Conservation (phyloP, 2,888 invertebrate genomes). For the Sphecodes monilicornis region DNA sequence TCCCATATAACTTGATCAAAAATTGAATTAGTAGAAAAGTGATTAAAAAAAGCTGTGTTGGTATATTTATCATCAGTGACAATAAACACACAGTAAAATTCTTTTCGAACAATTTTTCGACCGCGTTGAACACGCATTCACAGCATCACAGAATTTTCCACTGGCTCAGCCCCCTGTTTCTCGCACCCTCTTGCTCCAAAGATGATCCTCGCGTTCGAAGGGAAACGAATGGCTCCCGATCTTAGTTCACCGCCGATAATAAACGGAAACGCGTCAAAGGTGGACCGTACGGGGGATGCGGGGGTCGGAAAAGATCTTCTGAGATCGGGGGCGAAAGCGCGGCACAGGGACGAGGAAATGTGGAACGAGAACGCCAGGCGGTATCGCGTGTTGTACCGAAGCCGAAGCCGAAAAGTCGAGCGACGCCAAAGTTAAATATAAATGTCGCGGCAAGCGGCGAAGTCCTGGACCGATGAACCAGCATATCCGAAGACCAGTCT, state of each 20-base stretch:
- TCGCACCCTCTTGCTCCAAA: not conserved
- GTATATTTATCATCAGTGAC: no score
- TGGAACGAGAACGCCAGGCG: slow-evolving; percentile 47
- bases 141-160: not conserved
- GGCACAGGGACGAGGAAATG: slow-evolving; percentile 49
- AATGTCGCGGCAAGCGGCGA: slow-evolving; percentile 78
- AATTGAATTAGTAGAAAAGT: no score
- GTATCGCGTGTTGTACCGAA: slow-evolving; percentile 30
- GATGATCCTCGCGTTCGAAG: not conserved
- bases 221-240: not conserved
- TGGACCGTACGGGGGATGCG: not conserved
- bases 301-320: not conserved
- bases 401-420: slow-evolving; percentile 54
- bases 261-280: slow-evolving; percentile 38
- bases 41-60: no score
- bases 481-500: slow-evolving; percentile 76
- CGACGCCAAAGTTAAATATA: slow-evolving; percentile 84
- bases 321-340: not conserved
- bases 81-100: no score
- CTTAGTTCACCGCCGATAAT: slow-evolving; percentile 57
- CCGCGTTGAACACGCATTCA: not conserved
- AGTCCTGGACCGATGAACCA: slow-evolving; percentile 82
- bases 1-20: no score
- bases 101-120: not conserved
- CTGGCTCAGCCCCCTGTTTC: not conserved